Evolutionary conservation across 64 coral and sea anemone genomes (phyloP).

Genomic region (Hydrozoanthus tunicans): DNA sequence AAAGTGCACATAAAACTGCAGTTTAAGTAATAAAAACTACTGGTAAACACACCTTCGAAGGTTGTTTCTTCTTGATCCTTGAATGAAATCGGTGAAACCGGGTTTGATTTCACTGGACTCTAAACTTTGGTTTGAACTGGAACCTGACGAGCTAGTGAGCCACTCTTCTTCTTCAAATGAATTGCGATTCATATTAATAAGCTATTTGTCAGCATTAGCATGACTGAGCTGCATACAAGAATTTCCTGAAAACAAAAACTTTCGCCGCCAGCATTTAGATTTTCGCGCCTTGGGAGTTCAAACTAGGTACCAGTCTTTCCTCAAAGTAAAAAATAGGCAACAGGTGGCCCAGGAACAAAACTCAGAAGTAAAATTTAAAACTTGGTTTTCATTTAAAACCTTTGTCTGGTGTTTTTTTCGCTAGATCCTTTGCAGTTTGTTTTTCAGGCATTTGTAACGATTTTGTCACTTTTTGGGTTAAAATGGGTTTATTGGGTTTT

Average conservation of each 20-base stretch:
- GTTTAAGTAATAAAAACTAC: too few species aligned
- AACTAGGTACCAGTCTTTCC: background rate
- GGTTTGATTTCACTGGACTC: too few species aligned
- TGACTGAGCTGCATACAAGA: background rate
- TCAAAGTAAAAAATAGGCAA: background rate
- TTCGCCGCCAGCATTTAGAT: background rate
- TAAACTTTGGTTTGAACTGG: background rate
- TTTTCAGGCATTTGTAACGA: too few species aligned
- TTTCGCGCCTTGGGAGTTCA: background rate
- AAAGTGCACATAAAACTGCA: too few species aligned
- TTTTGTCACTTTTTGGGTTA: too few species aligned
- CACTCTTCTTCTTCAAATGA: background rate
- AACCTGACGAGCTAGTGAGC: background rate
- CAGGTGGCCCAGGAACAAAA: background rate
- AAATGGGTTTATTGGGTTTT: too few species aligned
- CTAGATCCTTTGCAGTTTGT: too few species aligned
- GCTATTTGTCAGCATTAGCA: constrained; percentile 17
- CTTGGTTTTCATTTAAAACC: too few species aligned
- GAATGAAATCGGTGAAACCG: too few species aligned
- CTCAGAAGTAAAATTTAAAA: background rate
- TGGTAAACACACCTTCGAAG: too few species aligned
- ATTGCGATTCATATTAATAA: background rate
- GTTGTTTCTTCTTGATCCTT: too few species aligned
- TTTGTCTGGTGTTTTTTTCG: too few species aligned
- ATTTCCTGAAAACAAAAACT: background rate